phyloP scores from a whole-genome alignment of 2,113 vertebrate species.

The Miniopterus natalensis region DNA sequence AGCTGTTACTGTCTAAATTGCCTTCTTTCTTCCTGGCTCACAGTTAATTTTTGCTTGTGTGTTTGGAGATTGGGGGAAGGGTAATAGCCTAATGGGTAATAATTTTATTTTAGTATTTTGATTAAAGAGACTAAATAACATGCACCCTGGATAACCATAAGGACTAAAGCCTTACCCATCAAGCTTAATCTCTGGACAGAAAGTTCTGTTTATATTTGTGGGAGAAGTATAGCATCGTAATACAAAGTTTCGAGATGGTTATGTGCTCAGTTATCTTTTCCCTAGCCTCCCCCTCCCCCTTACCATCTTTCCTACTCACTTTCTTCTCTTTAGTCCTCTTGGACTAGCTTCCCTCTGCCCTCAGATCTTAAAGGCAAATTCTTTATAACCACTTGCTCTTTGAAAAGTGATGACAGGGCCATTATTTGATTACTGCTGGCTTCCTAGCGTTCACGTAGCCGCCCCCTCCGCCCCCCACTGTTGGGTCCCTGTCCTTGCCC shows the following conservation, averaged over 20 bases:
- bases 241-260: neutral
- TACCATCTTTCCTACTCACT: neutral
- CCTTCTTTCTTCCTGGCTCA: constrained; percentile 67
- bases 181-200: constrained; percentile 62
- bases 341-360: neutral
- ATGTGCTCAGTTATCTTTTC: neutral
- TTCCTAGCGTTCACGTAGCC: neutral
- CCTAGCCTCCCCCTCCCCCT: accelerated
- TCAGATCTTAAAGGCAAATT: neutral
- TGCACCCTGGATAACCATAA: constrained; percentile 69
- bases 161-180: constrained; percentile 66
- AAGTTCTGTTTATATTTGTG: constrained; percentile 46
- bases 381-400: neutral
- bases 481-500: neutral
- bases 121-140: constrained; percentile 78
- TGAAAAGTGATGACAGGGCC: neutral
- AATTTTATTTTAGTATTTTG: constrained; percentile 78
- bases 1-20: constrained; percentile 70
- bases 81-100: constrained; percentile 72
- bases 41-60: constrained; percentile 78
- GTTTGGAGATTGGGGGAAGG: constrained; percentile 72
- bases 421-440: neutral
- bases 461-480: accelerated
- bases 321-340: neutral
- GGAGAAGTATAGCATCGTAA: neutral